Percentiles rank a stretch among this genome's conserved stretches.
These are phyloP conservation scores for Illadopsis cleaveri DNA, from an alignment of 2,113 vertebrate species.

Conservation along the genomic window DNA sequence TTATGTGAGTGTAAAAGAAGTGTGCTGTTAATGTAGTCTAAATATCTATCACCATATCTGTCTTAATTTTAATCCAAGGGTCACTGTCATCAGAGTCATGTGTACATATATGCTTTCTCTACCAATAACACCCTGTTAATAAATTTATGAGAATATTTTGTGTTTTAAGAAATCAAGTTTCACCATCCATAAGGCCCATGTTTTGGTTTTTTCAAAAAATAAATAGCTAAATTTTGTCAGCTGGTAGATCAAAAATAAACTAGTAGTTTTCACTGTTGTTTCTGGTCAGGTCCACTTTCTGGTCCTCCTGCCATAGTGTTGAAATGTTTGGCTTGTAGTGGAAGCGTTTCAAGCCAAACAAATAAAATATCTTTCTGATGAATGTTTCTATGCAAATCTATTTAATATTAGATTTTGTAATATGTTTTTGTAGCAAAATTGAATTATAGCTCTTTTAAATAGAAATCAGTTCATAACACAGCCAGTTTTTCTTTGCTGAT, in stretches of 20 bases:
- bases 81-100: background rate
- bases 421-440: slow-evolving; percentile 61
- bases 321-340: slow-evolving; percentile 62
- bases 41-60: background rate
- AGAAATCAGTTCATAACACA: slow-evolving; percentile 28
- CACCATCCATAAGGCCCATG: background rate
- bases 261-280: slow-evolving; percentile 41
- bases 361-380: slow-evolving; percentile 65
- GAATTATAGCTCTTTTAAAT: slow-evolving; percentile 39
- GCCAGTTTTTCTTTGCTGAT: slow-evolving; percentile 3
- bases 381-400: slow-evolving; percentile 62
- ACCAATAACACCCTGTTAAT: background rate
- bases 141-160: background rate
- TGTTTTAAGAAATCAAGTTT: background rate
- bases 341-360: slow-evolving; percentile 66
- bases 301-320: slow-evolving; percentile 27
- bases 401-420: slow-evolving; percentile 57
- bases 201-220: background rate
- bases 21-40: background rate
- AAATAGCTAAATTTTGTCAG: slow-evolving; percentile 36
- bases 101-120: background rate
- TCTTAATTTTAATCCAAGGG: background rate
- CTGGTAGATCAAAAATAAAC: slow-evolving; percentile 49
- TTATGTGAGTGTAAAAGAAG: background rate
- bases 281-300: slow-evolving; percentile 53